Percentiles rank a stretch among this genome's conserved stretches.
Conservation (phyloP, 2,797 vertebrate species). For the Eptatretus atami region DNA sequence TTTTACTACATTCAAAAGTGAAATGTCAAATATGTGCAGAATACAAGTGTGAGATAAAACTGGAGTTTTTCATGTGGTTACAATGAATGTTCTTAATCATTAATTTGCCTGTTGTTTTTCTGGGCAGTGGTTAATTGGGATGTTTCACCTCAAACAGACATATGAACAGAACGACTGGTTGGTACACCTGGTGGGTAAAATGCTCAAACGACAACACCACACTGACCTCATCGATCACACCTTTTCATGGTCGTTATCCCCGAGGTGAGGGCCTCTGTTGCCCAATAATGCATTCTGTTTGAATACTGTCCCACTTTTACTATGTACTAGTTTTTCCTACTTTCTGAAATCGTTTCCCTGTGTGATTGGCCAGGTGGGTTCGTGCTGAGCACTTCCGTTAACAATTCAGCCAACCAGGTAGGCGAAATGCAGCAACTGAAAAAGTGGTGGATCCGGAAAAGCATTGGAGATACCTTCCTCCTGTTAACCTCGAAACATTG, state of each 20-base stretch:
- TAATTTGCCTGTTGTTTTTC: no score
- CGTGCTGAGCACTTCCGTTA: constrained; percentile 57
- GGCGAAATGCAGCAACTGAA: constrained; percentile 21
- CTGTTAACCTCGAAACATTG: constrained; percentile 29
- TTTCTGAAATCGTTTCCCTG: background rate
- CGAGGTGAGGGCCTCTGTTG: constrained; percentile 27
- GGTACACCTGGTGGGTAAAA: constrained; percentile 53
- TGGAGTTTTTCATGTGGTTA: no score
- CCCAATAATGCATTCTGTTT: background rate
- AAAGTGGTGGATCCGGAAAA: constrained; percentile 69
- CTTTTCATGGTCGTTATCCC: constrained; percentile 27
- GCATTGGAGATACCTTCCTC: constrained; percentile 54
- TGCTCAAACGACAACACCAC: constrained; percentile 34
- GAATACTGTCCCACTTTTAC: background rate
- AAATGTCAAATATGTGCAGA: no score
- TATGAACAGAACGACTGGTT: constrained; percentile 86
- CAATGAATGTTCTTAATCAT: no score
- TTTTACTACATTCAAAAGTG: background rate
- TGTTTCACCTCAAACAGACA: constrained; percentile 20
- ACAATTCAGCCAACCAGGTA: constrained; percentile 36
- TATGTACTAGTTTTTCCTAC: background rate
- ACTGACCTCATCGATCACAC: constrained; percentile 34
- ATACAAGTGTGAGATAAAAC: no score
- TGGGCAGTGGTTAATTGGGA: no score
- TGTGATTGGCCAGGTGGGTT: constrained; percentile 30